Percentiles rank a stretch among this genome's conserved stretches.
These are phyloP conservation scores for Scolopax bukidnonensis DNA, from an alignment of 2,797 vertebrate species.

Conservation along the genomic window DNA sequence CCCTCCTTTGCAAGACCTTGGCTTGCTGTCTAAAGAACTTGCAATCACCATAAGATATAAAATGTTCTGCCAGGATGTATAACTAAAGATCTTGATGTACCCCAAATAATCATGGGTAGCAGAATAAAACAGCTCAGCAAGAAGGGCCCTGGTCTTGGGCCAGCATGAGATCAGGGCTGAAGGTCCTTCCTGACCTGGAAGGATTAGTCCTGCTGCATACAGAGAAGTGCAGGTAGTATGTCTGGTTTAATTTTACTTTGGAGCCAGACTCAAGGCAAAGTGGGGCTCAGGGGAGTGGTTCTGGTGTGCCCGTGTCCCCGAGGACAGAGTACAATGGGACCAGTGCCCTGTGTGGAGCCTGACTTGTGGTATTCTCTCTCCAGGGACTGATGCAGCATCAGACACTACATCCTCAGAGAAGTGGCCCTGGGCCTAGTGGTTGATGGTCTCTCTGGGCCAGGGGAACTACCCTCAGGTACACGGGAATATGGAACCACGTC, in stretches of 20 bases:
- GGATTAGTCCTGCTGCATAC: background rate
- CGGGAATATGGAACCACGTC: accelerated
- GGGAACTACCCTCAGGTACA: background rate
- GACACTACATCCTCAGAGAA: background rate
- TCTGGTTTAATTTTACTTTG: background rate
- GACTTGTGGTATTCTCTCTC: background rate
- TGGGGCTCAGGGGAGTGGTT: background rate
- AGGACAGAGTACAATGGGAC: background rate
- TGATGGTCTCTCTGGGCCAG: accelerated
- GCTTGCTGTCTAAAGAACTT: constrained; percentile 60
- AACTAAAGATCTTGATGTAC: constrained; percentile 19
- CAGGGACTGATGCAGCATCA: background rate
- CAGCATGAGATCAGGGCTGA: background rate
- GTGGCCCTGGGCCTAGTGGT: background rate
- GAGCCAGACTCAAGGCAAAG: background rate
- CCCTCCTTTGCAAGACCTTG: constrained; percentile 48
- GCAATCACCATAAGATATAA: constrained; percentile 3
- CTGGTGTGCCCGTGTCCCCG: background rate
- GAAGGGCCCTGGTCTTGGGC: background rate
- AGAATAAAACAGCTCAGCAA: background rate
- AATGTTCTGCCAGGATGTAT: constrained; percentile 15
- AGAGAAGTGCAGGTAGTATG: background rate
- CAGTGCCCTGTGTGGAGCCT: background rate
- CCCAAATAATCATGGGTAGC: background rate
- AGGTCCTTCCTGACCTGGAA: accelerated